Percentiles rank a stretch among this genome's conserved stretches.
Conservation (phyloP, 1,140 invertebrate species). For the Cephus cinctus region DNA sequence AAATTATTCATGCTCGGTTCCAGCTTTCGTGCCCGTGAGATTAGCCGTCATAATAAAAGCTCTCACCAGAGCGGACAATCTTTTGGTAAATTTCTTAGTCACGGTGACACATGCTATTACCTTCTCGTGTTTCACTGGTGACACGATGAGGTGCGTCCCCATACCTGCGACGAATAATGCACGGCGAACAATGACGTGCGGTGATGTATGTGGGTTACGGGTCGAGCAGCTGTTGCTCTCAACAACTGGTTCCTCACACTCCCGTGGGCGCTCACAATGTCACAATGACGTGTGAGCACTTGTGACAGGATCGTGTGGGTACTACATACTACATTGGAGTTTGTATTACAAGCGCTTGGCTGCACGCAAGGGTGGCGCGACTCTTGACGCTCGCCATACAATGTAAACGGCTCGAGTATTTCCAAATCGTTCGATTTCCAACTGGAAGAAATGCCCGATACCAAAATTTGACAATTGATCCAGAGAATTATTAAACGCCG, state of each 20-base stretch:
- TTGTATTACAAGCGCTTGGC: constrained; percentile 49
- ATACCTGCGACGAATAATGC: constrained; percentile 48
- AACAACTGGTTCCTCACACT: constrained; percentile 45
- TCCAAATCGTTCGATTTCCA: constrained; percentile 25
- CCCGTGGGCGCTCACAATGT: constrained; percentile 45
- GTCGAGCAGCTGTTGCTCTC: constrained; percentile 51
- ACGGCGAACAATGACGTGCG: constrained; percentile 50
- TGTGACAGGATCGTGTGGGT: constrained; percentile 48
- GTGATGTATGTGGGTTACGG: constrained; percentile 55
- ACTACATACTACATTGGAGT: constrained; percentile 39
- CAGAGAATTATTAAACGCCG: neutral
- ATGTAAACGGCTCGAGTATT: constrained; percentile 24
- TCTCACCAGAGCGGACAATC: neutral
- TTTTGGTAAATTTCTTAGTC: constrained; percentile 10
- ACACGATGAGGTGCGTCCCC: constrained; percentile 30
- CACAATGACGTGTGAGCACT: constrained; percentile 53
- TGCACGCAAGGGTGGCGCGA: constrained; percentile 44
- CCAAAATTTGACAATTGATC: neutral
- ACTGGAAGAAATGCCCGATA: no score
- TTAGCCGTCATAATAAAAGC: no score
- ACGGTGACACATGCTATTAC: constrained; percentile 31
- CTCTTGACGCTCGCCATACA: constrained; percentile 43
- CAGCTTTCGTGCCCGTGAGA: no score
- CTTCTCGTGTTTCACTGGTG: constrained; percentile 24
- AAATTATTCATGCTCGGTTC: no score